phyloP scores from a whole-genome alignment of 2,797 vertebrate species.

The Rallus crepitans region DNA sequence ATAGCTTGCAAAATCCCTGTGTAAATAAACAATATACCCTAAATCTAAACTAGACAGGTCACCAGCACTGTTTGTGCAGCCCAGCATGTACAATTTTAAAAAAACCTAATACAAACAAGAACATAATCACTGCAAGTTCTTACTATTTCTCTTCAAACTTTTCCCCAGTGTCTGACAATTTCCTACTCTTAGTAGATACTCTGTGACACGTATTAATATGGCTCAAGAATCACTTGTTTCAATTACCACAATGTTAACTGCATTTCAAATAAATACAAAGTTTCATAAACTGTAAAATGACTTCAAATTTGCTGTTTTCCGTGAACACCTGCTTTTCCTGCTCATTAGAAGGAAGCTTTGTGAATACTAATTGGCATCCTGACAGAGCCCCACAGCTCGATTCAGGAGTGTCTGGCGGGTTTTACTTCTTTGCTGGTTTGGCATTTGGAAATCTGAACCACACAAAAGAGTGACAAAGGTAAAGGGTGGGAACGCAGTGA shows the following conservation, averaged over 20 bases:
- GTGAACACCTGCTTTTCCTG: background rate
- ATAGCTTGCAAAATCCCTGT: background rate
- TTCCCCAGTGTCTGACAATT: background rate
- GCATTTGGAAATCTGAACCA: background rate
- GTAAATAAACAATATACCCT: background rate
- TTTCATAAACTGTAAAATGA: constrained; percentile 8
- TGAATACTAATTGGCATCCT: background rate
- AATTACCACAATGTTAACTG: background rate
- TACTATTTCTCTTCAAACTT: background rate
- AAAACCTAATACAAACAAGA: background rate
- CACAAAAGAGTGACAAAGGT: background rate
- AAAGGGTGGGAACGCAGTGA: background rate
- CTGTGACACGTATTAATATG: background rate
- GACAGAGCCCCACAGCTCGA: background rate
- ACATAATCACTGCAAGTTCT: background rate
- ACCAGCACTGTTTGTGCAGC: background rate
- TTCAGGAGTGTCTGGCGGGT: background rate
- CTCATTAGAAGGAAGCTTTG: constrained; percentile 11
- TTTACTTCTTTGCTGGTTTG: background rate
- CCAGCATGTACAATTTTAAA: background rate
- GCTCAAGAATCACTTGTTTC: background rate
- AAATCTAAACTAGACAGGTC: background rate
- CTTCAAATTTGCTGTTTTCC: background rate
- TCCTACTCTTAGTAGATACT: background rate
- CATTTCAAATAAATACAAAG: background rate